Conservation (phyloP, 2,888 invertebrate genomes). For the Minunthozetes semirufus region DNA sequence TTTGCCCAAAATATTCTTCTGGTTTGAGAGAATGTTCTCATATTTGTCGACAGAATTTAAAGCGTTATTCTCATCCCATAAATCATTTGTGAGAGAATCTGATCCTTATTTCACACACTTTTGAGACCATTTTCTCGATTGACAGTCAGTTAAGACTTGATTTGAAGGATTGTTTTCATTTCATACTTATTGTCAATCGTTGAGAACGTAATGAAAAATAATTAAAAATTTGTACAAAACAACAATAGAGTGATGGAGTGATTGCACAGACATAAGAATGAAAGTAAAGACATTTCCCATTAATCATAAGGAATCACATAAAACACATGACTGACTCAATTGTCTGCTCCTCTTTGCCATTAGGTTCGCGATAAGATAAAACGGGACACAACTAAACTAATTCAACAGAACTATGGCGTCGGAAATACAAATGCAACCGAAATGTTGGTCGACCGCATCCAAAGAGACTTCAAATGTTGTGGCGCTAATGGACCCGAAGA, state of each 20-base stretch:
- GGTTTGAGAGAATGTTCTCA: background rate
- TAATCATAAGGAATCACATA: background rate
- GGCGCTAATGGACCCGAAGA: constrained; percentile 34
- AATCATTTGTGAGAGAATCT: no score
- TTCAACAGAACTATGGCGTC: constrained; percentile 30
- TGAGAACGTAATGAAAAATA: no score
- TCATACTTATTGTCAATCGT: no score
- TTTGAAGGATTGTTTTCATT: no score
- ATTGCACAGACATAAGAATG: no score
- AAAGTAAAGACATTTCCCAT: no score
- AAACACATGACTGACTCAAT: background rate
- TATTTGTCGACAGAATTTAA: background rate
- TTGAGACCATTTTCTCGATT: no score
- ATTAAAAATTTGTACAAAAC: no score
- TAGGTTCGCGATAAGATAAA: constrained; percentile 25
- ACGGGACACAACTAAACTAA: constrained; percentile 23
- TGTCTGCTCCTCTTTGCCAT: background rate
- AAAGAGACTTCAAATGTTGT: constrained; percentile 37
- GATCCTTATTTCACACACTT: no score
- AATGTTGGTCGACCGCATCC: constrained; percentile 37
- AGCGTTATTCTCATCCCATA: background rate
- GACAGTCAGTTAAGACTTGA: no score
- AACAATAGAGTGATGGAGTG: no score
- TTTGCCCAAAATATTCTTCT: background rate
- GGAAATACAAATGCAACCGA: constrained; percentile 35